Evolutionary conservation across 2,113 vertebrate genomes (phyloP), one percentile per base, ranked within the genome.

Genomic region (Geococcyx californianus): DNA sequence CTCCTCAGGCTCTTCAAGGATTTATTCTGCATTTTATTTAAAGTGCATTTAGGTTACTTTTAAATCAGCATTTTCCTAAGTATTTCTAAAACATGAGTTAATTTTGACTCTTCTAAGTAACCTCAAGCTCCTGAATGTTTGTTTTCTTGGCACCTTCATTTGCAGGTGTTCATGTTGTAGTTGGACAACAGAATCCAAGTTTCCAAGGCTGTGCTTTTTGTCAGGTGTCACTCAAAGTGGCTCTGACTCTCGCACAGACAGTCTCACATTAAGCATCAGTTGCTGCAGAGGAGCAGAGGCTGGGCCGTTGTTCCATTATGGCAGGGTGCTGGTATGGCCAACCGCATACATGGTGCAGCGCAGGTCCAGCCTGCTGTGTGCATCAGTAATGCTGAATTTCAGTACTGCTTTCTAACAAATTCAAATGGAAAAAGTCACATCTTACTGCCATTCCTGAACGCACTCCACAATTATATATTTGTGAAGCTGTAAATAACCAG

Each of bases 221-320:
- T 60, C 72, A 52, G 52, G 34, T 68, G 55, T 52, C 76, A 14
- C 75, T 78, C 70, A 49, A 0, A 1, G 33, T 10, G 6, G 58
- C 29, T 3, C 52, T 58, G 56, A 13, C 45, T 80, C 34, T 44
- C 44, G 33, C 58, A 76, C 3, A 0, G 54, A 42, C 0, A 0
- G 21, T 64, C 49, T 36, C 60, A 51, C 70, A 49, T 67, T 31
- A 70, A 84, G 74, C 52, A 51, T 31, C 1, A 1, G 13, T 34
- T 78, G 76, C 51, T 23, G 2, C 40, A 36, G 54, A 55, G 40
- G 33, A 52, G 18, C 2, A 5, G 25, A 63, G 42, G 5, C 60
- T 49, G 49, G 7, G 5, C 6, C 26, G 10, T 12, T 2, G 3
- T 28, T 47, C 16, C 10, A 1, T 40, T 54, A 45, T 67, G 60